Evolutionary conservation across 2,113 vertebrate species (phyloP).

Genomic region (Myiagra hebetior): DNA sequence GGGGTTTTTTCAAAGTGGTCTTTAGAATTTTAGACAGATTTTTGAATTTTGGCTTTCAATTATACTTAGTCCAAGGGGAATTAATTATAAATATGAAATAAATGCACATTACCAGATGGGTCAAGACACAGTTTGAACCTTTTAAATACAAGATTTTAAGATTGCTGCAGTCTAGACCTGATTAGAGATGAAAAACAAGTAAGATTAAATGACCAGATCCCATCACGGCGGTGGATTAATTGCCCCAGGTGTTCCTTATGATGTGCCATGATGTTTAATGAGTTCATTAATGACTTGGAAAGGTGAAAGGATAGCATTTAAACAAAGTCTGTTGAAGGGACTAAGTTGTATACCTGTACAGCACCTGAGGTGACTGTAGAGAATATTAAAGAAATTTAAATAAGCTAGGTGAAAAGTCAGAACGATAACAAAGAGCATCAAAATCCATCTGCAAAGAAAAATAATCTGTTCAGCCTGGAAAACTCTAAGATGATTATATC

Average conservation of each 20-base stretch:
- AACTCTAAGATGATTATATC: neutral
- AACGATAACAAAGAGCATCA: neutral
- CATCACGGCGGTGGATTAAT: neutral
- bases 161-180: neutral
- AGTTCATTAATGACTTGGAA: constrained; percentile 29
- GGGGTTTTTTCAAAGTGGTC: neutral
- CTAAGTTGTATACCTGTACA: neutral
- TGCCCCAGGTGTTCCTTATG: constrained; percentile 10
- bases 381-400: neutral
- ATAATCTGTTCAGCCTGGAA: neutral
- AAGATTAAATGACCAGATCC: neutral
- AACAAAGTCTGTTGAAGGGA: neutral
- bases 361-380: neutral
- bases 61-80: neutral
- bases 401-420: neutral
- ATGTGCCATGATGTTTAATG: neutral
- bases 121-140: constrained; percentile 1
- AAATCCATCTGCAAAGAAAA: neutral
- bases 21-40: neutral
- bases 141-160: neutral
- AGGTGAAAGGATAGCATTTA: neutral
- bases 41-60: neutral
- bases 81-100: neutral
- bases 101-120: neutral
- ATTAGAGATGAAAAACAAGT: neutral